Base-by-base conservation (phyloP, 2,113 vertebrate genomes). In the Pseudopodoces humilis region DNA sequence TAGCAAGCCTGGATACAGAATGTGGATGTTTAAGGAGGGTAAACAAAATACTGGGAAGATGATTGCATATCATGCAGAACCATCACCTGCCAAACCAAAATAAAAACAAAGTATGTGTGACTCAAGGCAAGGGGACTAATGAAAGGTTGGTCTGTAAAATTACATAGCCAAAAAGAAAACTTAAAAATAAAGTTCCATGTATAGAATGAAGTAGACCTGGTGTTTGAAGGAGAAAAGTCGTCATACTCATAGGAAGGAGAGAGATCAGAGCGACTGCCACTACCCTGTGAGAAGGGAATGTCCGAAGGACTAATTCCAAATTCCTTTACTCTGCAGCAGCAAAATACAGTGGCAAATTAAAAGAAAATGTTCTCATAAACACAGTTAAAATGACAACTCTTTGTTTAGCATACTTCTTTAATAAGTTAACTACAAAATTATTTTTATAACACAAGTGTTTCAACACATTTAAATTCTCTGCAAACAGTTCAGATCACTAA, bases 251-350 rank as follows among this genome's bases (percentile, higher is more conserved):
- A 99, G 96, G 99, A 98, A 93, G 99, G 99, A 96, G 99, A 99
- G 93, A 99, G 98, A 95, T 99, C 99, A 71, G 99, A 98, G 95
- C 98, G 99, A 92, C 98, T 98, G 72, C 98, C 98, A 63, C 98
- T 98, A 95, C 98, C 98, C 98, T 99, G 99, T 86, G 98, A 98
- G 98, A 99, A 99, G 96, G 99, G 99, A 97, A 99, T 99, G 97
- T 99, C 99, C 60, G 99, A 99, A 64, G 99, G 99, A 97, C 99
- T 99, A 96, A 99, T 99, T 97, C 99, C 99, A 98, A 99, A 99
- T 98, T 99, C 99, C 98, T 99, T 99, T 93, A 99, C 99, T 98
- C 99, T 99, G 98, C 95, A 97, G 97, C 97, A 98, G 97, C 97
- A 98, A 97, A 98, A 97, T 97, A 98, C 83, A 98, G 97, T 92